Percentiles rank a stretch among this genome's conserved stretches.
These are phyloP conservation scores for Parotocinclus haroldoi DNA, from an alignment of 2,797 vertebrate genomes.

Conservation along the genomic window DNA sequence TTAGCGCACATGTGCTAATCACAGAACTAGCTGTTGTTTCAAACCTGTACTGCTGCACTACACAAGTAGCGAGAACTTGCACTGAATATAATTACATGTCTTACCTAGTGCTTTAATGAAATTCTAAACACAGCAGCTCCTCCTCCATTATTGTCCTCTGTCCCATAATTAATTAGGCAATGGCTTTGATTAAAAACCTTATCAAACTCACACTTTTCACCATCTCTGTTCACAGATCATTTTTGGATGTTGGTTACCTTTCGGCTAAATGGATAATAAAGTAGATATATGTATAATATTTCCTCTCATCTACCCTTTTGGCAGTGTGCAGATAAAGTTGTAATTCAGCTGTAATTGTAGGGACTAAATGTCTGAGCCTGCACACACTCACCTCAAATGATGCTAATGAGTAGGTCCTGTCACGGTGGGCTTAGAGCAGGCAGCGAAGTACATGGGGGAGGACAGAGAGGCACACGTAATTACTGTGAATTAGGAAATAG, in stretches of 20 bases:
- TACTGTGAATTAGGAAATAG: conserved; percentile 26
- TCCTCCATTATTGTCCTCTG: conserved; percentile 25
- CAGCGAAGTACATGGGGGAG: conserved; percentile 10
- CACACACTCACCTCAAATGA: conserved; percentile 36
- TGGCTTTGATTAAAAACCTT: conserved; percentile 48
- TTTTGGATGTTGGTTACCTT: not conserved
- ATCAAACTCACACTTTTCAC: conserved; percentile 20
- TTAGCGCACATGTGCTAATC: conserved; percentile 14
- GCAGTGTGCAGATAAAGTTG: conserved; percentile 2
- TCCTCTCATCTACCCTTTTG: not conserved
- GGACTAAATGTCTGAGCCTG: conserved; percentile 12
- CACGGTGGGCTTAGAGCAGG: conserved; percentile 9
- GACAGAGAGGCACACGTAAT: conserved; percentile 22
- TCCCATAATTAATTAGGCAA: conserved; percentile 51
- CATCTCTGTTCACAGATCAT: conserved; percentile 18
- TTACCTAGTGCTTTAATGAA: conserved; percentile 41
- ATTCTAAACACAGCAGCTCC: conserved; percentile 27
- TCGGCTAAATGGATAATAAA: not conserved
- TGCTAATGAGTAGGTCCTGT: conserved; percentile 40
- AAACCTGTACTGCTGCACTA: conserved; percentile 13
- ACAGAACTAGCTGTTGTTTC: conserved; percentile 16
- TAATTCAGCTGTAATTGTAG: conserved; percentile 40
- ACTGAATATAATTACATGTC: conserved; percentile 41
- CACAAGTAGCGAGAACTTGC: conserved; percentile 26
- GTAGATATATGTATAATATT: not conserved